Conservation (phyloP, 2,888 invertebrate species). For the Aradus depressus region DNA sequence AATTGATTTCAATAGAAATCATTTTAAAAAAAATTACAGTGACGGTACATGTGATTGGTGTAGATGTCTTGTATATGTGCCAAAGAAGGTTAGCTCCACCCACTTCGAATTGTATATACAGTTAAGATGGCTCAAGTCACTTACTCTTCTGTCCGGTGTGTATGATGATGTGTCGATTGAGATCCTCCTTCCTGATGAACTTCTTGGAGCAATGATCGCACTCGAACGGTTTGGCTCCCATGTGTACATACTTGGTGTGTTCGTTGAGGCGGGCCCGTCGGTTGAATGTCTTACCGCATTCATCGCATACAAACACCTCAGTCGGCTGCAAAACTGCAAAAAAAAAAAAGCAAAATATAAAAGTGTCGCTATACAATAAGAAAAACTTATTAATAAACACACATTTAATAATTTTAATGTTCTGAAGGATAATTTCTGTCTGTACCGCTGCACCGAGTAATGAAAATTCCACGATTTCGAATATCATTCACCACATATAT, state of each 20-base stretch:
- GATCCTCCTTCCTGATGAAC: slow-evolving; percentile 51
- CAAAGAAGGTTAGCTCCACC: no score
- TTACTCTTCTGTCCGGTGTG: slow-evolving; percentile 50
- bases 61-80: no score
- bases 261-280: slow-evolving; percentile 39
- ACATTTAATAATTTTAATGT: neutral
- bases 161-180: slow-evolving; percentile 45
- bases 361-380: neutral
- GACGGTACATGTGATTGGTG: no score
- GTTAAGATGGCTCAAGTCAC: no score
- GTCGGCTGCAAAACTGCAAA: slow-evolving; percentile 15
- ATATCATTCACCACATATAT: no score
- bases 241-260: slow-evolving; percentile 51
- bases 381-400: neutral
- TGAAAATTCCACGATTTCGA: no score
- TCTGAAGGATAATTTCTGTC: no score
- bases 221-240: slow-evolving; percentile 48
- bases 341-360: neutral
- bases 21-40: no score
- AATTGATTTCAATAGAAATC: no score
- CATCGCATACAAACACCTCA: slow-evolving; percentile 50
- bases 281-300: slow-evolving; percentile 45
- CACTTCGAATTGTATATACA: no score
- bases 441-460: no score
- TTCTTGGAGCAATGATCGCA: slow-evolving; percentile 47